These are phyloP conservation scores for Eulacestoma nigropectus DNA, from an alignment of 2,113 vertebrate genomes.

Conservation along the genomic window DNA sequence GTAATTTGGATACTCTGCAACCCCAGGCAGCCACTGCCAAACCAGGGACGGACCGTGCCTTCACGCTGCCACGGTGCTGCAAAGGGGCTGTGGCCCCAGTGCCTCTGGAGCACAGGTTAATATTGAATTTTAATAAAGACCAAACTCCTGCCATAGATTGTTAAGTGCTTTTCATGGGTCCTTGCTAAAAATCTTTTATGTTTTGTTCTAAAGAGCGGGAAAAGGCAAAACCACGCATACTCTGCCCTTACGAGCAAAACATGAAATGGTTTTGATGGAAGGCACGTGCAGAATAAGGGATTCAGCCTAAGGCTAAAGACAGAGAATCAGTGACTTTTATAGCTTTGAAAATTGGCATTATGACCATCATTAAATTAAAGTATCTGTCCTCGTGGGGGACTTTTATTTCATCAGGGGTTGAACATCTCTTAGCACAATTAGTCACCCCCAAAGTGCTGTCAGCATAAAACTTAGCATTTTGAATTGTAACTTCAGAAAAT, in stretches of 20 bases:
- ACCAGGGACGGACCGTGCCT: rapidly evolving
- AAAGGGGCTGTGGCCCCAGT: neutral
- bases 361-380: constrained; percentile 24
- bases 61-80: rapidly evolving
- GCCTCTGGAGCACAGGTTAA: neutral
- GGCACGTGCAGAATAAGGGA: neutral
- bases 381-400: neutral
- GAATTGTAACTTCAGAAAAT: neutral
- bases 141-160: neutral
- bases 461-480: neutral
- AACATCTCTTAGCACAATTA: neutral
- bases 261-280: neutral
- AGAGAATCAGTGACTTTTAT: neutral
- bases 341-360: constrained; percentile 38
- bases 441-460: neutral
- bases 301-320: neutral
- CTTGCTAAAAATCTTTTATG: neutral
- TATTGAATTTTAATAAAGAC: neutral
- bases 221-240: neutral
- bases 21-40: neutral
- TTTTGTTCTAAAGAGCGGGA: neutral
- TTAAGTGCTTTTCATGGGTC: neutral
- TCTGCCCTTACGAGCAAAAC: neutral
- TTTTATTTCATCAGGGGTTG: neutral
- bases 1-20: neutral